Conservation (phyloP, 2,797 vertebrate genomes). For the Cichlasoma orientale region DNA sequence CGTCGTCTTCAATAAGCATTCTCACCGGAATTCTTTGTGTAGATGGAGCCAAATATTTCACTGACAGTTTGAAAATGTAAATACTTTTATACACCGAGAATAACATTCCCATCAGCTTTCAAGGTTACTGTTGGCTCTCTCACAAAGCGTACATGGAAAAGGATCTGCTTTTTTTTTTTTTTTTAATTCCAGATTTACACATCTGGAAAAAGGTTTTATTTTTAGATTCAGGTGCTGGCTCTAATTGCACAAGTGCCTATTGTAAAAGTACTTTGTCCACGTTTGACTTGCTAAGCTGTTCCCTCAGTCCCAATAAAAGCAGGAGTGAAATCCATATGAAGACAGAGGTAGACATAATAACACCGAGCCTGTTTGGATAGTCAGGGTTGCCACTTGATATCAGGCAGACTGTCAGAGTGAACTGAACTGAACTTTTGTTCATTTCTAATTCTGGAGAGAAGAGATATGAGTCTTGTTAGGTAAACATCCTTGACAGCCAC, state of each 20-base stretch:
- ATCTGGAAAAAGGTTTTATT: constrained; percentile 31
- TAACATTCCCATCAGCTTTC: background rate
- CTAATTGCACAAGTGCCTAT: background rate
- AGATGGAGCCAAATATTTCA: constrained; percentile 40
- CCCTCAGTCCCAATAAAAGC: constrained; percentile 38
- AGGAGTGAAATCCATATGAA: constrained; percentile 56
- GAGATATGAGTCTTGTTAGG: constrained; percentile 54
- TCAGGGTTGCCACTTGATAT: constrained; percentile 63
- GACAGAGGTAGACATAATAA: constrained; percentile 64
- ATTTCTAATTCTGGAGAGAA: constrained; percentile 68
- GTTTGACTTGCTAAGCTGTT: constrained; percentile 29
- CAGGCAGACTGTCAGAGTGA: constrained; percentile 48
- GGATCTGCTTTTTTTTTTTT: constrained; percentile 12
- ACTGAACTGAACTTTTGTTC: constrained; percentile 70
- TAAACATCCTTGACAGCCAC: constrained; percentile 78
- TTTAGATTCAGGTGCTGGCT: constrained; percentile 18
- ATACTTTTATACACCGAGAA: constrained; percentile 16
- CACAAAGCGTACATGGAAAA: background rate
- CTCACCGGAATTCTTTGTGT: constrained; percentile 27
- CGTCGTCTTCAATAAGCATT: constrained; percentile 17
- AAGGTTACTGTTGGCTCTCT: background rate
- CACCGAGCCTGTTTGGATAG: constrained; percentile 53
- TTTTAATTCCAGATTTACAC: constrained; percentile 13
- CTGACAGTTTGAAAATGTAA: constrained; percentile 28
- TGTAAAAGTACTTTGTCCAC: constrained; percentile 22